Evolutionary conservation across 1,140 invertebrate species (phyloP), one percentile per base, ranked within the genome.

Genomic region (Hylaeus volcanicus): DNA sequence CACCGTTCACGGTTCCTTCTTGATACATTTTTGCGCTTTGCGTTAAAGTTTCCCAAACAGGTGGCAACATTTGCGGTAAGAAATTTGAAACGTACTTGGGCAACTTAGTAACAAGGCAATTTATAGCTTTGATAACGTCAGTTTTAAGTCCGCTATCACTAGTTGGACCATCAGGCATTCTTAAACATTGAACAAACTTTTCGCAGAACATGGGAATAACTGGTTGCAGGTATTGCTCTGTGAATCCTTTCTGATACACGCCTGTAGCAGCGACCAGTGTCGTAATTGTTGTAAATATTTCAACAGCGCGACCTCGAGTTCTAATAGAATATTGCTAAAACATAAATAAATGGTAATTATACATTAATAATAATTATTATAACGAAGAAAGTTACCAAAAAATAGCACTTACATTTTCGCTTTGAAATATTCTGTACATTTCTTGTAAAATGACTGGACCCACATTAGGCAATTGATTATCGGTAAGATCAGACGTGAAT

Each of bases 391-490:
- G 14, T 26, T 1, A 5, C 9, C 51, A 56, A 26, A 1, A 58
- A 26, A 70, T 1, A 78, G 60, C 66, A 87, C 89, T 89, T 90
- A 96, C 95, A 87, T 95, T 94, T 86, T 95, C 95, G 60, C 94
- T 94, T 85, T 95, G 94, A 85, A 97, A 96, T 70, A 97, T 96
- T 86, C 96, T 94, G 86, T 96, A 96, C 93, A 97, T 96, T 92
- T 97, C 96, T 74, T 96, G 96, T 12, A 97, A 93, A 72, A 97
- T 96, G 9, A 97, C 94, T 9, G 96, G 96, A 15, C 96, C 96
- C 60, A 97, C 94, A 87, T 96, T 94, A 39, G 95, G 94, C 78
- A 97, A 95, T 88, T 97, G 96, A 15, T 91, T 94, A 85, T 97
- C 96, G 9, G 94, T 95, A 2, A 96, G 92, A 91, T 97, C 96